These are phyloP conservation scores for Coregonus clupeaformis DNA, from an alignment of 2,113 vertebrate genomes.

Conservation along the genomic window DNA sequence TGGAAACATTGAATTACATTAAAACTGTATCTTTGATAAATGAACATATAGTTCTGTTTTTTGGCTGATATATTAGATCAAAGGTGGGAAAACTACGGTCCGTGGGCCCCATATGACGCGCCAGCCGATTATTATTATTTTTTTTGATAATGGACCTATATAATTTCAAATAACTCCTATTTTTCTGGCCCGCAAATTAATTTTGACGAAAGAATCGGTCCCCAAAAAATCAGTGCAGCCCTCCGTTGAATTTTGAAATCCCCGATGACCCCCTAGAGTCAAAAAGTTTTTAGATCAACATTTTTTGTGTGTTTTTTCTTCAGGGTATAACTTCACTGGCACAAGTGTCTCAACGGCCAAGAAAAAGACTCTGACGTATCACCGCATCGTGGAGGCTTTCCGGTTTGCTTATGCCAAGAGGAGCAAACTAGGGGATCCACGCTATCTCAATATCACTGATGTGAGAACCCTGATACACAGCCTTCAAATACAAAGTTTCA, in stretches of 20 bases:
- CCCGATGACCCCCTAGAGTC: no score
- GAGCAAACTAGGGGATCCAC: constrained; percentile 89
- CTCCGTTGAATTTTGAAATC: no score
- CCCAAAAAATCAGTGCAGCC: no score
- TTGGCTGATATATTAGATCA: no score
- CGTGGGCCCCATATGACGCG: no score
- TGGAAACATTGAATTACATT: not conserved
- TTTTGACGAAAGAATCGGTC: no score
- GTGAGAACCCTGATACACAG: constrained; percentile 63
- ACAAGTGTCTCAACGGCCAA: constrained; percentile 77
- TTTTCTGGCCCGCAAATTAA: no score
- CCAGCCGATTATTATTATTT: no score
- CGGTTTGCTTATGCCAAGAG: constrained; percentile 95
- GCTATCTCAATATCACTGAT: constrained; percentile 82
- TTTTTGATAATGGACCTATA: no score
- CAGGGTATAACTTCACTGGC: constrained; percentile 89
- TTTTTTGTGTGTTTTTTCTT: constrained; percentile 33
- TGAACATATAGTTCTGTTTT: no score
- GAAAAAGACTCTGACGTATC: constrained; percentile 86
- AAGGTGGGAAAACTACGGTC: no score
- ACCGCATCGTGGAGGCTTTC: constrained; percentile 93
- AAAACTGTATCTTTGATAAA: not conserved
- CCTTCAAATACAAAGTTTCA: not conserved
- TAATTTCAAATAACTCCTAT: no score
- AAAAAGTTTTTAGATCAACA: not conserved